These are phyloP conservation scores for Andrena flavipes DNA, from an alignment of 2,888 invertebrate species.

Conservation along the genomic window DNA sequence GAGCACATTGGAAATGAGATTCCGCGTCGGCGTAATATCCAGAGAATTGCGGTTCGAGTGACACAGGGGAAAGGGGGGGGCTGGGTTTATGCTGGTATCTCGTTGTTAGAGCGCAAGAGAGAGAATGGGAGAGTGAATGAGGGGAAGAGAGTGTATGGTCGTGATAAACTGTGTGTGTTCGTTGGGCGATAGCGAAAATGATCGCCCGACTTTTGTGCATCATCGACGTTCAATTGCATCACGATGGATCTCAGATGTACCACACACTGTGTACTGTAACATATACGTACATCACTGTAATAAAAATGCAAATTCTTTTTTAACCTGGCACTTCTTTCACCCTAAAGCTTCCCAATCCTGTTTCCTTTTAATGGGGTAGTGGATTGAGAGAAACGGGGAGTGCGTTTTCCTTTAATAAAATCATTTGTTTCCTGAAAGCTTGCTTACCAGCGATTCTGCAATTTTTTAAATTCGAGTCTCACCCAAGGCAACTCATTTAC, in stretches of 20 bases:
- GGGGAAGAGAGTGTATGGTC: slow-evolving; percentile 11
- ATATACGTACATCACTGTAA: slow-evolving; percentile 79
- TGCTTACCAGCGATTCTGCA: too few relatives aligned
- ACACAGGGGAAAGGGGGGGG: slow-evolving; percentile 7
- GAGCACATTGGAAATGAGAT: slow-evolving; percentile 53
- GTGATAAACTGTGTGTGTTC: slow-evolving; percentile 17
- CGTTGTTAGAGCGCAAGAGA: slow-evolving; percentile 13
- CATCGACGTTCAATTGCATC: slow-evolving; percentile 36
- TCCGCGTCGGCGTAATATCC: slow-evolving; percentile 38
- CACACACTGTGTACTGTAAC: slow-evolving; percentile 74
- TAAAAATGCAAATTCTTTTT: slow-evolving; percentile 80
- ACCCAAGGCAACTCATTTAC: too few relatives aligned
- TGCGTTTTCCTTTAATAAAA: too few relatives aligned
- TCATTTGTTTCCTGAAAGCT: too few relatives aligned
- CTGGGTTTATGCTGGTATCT: slow-evolving; percentile 19
- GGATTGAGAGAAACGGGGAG: too few relatives aligned
- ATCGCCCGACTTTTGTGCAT: slow-evolving; percentile 33
- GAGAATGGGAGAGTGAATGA: background rate
- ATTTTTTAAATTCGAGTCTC: too few relatives aligned
- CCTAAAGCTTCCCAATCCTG: too few relatives aligned
- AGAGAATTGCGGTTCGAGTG: slow-evolving; percentile 45
- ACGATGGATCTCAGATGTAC: slow-evolving; percentile 49
- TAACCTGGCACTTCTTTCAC: slow-evolving; percentile 7
- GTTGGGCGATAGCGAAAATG: slow-evolving; percentile 13
- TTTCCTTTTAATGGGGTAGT: too few relatives aligned